These are phyloP conservation scores for Pantherophis alleghaniensis DNA, from an alignment of 2,797 vertebrate species.

Conservation along the genomic window DNA sequence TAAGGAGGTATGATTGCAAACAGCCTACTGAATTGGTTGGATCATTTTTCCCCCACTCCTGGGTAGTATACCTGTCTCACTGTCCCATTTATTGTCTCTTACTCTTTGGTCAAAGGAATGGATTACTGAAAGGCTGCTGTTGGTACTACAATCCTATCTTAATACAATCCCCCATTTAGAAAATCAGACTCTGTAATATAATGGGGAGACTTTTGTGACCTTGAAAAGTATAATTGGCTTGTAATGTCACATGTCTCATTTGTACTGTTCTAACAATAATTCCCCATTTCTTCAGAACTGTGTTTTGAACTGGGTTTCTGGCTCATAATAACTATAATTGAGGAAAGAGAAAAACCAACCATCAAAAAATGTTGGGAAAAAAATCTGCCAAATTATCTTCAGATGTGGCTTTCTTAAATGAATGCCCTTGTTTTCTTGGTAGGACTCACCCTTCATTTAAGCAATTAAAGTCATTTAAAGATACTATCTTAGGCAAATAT, in stretches of 20 bases:
- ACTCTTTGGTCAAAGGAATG: neutral
- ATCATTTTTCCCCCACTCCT: neutral
- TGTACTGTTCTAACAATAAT: slow-evolving; percentile 3
- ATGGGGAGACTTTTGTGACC: neutral
- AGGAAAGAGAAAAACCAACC: neutral
- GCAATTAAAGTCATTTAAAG: neutral
- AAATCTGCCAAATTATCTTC: neutral
- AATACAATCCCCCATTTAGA: neutral
- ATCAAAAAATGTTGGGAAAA: neutral
- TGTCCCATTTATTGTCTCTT: neutral
- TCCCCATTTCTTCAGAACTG: slow-evolving; percentile 2
- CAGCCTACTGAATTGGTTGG: neutral
- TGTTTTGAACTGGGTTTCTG: neutral
- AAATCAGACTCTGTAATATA: neutral
- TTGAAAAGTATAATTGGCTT: slow-evolving; percentile 3
- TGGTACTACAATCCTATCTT: neutral
- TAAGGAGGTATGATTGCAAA: neutral
- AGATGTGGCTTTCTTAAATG: slow-evolving; percentile 8
- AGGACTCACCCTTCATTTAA: neutral
- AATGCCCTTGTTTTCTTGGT: neutral
- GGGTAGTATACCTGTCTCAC: neutral
- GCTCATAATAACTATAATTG: neutral
- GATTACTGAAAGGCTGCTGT: neutral
- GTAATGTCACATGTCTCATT: slow-evolving; percentile 1
- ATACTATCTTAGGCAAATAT: neutral